Evolutionary conservation across 2,888 invertebrate genomes (phyloP).

Genomic region (Drosophila heteroneura): DNA sequence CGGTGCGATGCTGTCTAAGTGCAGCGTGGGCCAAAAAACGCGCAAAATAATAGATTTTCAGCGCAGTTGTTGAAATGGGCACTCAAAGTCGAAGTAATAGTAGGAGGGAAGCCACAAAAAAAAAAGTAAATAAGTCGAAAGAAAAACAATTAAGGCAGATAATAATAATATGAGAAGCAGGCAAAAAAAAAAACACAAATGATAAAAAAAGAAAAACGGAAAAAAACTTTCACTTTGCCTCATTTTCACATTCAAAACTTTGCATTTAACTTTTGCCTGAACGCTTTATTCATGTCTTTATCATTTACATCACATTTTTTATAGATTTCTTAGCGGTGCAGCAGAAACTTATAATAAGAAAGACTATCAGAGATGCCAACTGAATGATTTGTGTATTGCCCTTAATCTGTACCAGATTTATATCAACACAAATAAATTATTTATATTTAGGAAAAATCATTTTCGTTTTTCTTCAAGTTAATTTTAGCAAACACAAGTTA

Average conservation of each 20-base stretch:
- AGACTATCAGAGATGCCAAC: not conserved
- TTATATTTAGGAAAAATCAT: not conserved
- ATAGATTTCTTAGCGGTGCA: not conserved
- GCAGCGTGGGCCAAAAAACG: slow-evolving; percentile 21
- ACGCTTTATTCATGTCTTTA: slow-evolving; percentile 30
- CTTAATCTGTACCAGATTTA: not conserved
- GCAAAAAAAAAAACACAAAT: slow-evolving; percentile 26
- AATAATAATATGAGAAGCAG: slow-evolving; percentile 71
- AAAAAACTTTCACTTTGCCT: slow-evolving; percentile 71
- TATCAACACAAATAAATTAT: not conserved
- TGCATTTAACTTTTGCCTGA: slow-evolving; percentile 73
- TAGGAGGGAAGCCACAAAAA: slow-evolving; percentile 4
- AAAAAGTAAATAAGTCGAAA: slow-evolving; percentile 69
- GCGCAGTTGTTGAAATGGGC: slow-evolving; percentile 65
- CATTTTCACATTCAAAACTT: slow-evolving; percentile 75
- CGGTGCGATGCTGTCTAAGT: slow-evolving; percentile 11
- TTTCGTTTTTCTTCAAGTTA: not conserved
- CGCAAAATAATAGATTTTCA: slow-evolving; percentile 71
- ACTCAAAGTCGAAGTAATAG: slow-evolving; percentile 25
- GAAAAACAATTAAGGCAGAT: slow-evolving; percentile 79
- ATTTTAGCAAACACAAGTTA: not conserved
- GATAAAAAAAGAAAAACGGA: slow-evolving; percentile 11
- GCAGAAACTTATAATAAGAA: not conserved
- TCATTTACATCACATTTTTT: slow-evolving; percentile 31
- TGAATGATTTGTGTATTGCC: not conserved